Base-by-base conservation (phyloP, 2,888 invertebrate genomes). In the Macropis europaea region DNA sequence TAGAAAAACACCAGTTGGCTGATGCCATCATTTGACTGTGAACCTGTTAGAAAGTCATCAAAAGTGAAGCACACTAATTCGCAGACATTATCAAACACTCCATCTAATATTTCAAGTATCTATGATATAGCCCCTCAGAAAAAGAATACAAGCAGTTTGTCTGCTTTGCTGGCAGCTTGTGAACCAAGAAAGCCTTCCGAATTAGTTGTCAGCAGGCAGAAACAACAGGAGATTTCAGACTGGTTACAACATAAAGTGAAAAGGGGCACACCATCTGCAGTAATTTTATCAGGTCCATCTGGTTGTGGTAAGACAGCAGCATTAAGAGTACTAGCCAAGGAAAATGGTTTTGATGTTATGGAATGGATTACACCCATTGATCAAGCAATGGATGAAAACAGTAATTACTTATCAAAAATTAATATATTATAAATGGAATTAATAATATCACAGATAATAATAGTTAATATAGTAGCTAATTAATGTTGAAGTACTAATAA, bases 301-400 rank as follows among this genome's bases (percentile, higher is more conserved):
- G 97, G 97, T 0, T 93, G 94, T 86, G 97, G 97, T 0, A 97
- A 97, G 91, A 95, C 97, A 0, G 92, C 94, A 0, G 93, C 96
- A 0, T 81, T 97, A 0, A 92, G 91, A 63, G 91, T 94, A 6
- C 79, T 97, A 7, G 94, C 95, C 32, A 91, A 92, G 59, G 93
- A 94, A 79, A 89, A 94, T 72, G 91, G 91, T 26, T 90, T 93
- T 30, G 92, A 92, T 80, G 84, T 95, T 32, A 91, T 93, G 30
- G 97, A 97, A 90, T 97, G 97, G 97, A 93, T 94, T 22, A 96
- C 95, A 81, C 97, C 97, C 3, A 81, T 94, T 7, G 95, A 95
- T 89, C 92, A 93, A 80, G 93, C 93, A 60, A 91, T 92, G 68
- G 92, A 93, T 73, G 90, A 91, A 76, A 91, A 92, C 62, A 85